These are phyloP conservation scores for Omphaloscelis lunosa DNA, from an alignment of 2,888 invertebrate genomes.

Conservation along the genomic window DNA sequence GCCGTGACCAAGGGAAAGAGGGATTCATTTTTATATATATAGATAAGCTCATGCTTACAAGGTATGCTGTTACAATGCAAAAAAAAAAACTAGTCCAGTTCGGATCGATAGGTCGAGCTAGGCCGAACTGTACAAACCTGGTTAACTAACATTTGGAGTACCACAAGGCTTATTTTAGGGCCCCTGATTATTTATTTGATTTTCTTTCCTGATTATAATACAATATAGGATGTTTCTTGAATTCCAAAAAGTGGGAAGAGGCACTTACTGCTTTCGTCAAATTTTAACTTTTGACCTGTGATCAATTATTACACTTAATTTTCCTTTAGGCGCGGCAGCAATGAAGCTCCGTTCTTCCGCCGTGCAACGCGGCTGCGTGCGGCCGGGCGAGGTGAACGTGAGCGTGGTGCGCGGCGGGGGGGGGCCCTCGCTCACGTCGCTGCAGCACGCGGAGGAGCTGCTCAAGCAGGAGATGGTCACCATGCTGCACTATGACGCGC, in stretches of 20 bases:
- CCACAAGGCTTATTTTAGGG: constrained; percentile 7
- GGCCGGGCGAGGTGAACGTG: constrained; percentile 96
- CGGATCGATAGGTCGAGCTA: too few species aligned
- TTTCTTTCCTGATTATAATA: neutral
- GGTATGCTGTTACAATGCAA: neutral
- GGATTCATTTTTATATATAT: too few species aligned
- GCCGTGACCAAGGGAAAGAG: too few species aligned
- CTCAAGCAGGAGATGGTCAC: constrained; percentile 99
- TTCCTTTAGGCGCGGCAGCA: constrained; percentile 74
- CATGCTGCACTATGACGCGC: constrained; percentile 97
- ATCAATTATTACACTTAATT: neutral
- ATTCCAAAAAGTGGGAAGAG: neutral
- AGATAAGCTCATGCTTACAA: too few species aligned
- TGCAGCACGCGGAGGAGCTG: constrained; percentile 98
- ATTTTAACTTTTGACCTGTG: neutral
- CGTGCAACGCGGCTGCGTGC: constrained; percentile 95
- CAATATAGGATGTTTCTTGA: neutral
- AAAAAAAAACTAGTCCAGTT: neutral
- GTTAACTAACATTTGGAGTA: neutral
- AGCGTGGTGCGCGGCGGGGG: constrained; percentile 95
- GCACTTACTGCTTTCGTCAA: neutral
- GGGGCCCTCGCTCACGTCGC: constrained; percentile 93
- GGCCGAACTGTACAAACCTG: neutral
- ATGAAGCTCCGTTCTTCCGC: constrained; percentile 94
- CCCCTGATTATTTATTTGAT: neutral